Base-by-base conservation (phyloP, 2,797 vertebrate species). In the Acanthurus leucopareius region DNA sequence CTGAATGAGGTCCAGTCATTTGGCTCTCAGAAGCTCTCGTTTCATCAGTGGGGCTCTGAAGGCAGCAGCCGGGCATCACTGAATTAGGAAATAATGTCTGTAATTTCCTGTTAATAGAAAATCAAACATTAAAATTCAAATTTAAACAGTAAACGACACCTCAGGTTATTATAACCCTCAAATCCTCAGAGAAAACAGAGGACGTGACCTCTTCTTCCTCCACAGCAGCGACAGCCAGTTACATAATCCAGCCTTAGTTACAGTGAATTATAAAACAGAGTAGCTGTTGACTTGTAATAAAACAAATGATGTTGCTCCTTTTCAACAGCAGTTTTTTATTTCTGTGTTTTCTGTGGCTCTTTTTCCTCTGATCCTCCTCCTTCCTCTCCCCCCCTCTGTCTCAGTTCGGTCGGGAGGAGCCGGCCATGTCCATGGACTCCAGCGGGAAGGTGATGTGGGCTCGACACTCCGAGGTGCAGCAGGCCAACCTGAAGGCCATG, bases 371-470 rank as follows among this genome's bases (percentile, higher is more conserved):
- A 8, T 47, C 20, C 25, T 7, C 32, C 45, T 4, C 47, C 40
- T 19, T 28, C 52, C 4, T 54, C 5, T 19, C 11, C 5, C 28
- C 28, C 40, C n/a, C 22, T 52, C 32, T 25, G 19, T n/a, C 49
- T 67, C 85, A 99, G 97, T 94, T 98, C 80, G 97, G 97, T 47
- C 97, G 97, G 52, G 97, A 98, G 88, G 97, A 99, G 74, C 97
- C 97, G 22, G 97, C 97, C 79, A 97, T 99, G 97, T 98, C 97
- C 69, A 99, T 99, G 97, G 97, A 99, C 91, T 93, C 97, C 87
- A 98, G 94, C 68, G 97, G 97, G 57, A 99, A 98, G 94, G 97
- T 99, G 48, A 97, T 99, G 90, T 98, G 97, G 97, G 97, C 97
- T 65, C 97, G 96, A 28, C 97, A 99, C 90, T 97, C 97, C 0